Percentiles rank a stretch among this genome's conserved stretches.
phyloP scores from a whole-genome alignment of 1,140 invertebrate species.

The Drosophila repletoides region DNA sequence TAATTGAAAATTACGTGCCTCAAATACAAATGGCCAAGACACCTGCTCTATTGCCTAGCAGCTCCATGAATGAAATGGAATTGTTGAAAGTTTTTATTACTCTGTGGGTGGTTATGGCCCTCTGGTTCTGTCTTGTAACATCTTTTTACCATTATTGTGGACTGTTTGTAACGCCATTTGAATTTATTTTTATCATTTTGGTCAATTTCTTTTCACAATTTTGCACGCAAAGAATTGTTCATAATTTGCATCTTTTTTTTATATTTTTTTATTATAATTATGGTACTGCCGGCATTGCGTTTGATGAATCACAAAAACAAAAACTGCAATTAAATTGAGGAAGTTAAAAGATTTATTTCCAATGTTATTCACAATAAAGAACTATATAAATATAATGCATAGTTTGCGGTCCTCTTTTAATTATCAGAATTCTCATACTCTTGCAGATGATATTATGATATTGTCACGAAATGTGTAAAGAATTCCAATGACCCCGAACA shows the following conservation, averaged over 20 bases:
- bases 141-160: constrained; percentile 17
- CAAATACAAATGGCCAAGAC: constrained; percentile 3
- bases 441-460: too few species aligned
- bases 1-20: constrained; percentile 16
- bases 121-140: constrained; percentile 9
- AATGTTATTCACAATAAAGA: too few species aligned
- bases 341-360: too few species aligned
- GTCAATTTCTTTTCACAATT: constrained; percentile 36
- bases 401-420: too few species aligned
- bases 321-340: constrained; percentile 10
- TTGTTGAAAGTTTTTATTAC: not conserved
- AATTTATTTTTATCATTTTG: constrained; percentile 43
- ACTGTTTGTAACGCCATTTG: constrained; percentile 42
- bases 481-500: too few species aligned
- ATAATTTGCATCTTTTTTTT: constrained; percentile 31
- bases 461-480: too few species aligned
- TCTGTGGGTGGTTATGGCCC: constrained; percentile 45
- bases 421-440: too few species aligned
- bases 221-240: not conserved
- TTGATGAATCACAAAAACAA: constrained; percentile 22
- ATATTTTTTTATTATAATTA: constrained; percentile 20
- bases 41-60: constrained; percentile 2
- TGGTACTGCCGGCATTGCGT: not conserved
- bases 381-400: too few species aligned
- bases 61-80: constrained; percentile 27